Conservation (phyloP, 2,113 vertebrate genomes). For the Brevimyrus niger region DNA sequence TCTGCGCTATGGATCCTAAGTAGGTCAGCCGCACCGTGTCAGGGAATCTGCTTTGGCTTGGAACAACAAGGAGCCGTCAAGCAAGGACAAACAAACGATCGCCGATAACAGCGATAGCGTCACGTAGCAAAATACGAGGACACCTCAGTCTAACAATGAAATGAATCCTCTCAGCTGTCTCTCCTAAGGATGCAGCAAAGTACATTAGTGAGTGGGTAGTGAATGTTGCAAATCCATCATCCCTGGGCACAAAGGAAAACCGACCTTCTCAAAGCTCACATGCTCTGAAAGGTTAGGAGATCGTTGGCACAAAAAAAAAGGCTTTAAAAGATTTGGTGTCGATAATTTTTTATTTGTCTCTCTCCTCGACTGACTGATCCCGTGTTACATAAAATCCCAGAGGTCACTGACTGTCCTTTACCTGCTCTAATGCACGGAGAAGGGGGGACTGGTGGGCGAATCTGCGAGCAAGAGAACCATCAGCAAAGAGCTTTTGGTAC, state of each 20-base stretch:
- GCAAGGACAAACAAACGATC: not conserved
- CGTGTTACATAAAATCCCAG: not conserved
- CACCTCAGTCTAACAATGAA: not conserved
- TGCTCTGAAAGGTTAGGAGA: not conserved
- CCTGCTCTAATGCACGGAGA: conserved; percentile 35
- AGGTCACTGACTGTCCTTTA: conserved; percentile 15
- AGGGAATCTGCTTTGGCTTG: not conserved
- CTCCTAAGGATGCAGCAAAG: not conserved
- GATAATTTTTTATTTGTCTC: conserved; percentile 22
- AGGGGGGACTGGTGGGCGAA: conserved; percentile 28
- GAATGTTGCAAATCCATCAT: not conserved
- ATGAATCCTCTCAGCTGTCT: not conserved
- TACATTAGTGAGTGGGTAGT: not conserved
- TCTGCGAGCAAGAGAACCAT: not conserved
- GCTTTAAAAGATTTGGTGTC: not conserved
- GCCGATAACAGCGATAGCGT: not conserved
- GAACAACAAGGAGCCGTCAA: not conserved
- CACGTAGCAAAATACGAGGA: not conserved
- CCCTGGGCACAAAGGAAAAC: not conserved
- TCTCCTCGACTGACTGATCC: conserved; percentile 21
- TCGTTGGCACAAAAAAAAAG: not conserved
- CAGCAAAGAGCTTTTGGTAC: not conserved
- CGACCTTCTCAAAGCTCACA: not conserved
- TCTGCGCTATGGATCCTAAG: not conserved
- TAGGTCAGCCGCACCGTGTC: conserved; percentile 7